phyloP scores from a whole-genome alignment of 2,113 vertebrate species.

The Mustelus asterias region DNA sequence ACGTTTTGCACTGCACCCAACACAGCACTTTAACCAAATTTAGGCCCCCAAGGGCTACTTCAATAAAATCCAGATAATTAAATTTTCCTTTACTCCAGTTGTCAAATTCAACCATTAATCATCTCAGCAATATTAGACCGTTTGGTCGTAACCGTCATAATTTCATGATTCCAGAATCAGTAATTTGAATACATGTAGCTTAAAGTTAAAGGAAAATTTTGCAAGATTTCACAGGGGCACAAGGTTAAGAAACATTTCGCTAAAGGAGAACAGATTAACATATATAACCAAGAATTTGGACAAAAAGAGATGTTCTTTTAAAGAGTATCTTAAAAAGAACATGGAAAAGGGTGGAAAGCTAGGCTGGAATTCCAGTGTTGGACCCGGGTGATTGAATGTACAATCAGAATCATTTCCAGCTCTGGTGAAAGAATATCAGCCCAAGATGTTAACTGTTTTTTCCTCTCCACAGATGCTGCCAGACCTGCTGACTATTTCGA shows the following conservation, averaged over 20 bases:
- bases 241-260: neutral
- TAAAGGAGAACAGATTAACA: neutral
- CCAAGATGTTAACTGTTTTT: too few relatives aligned
- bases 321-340: neutral
- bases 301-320: too few relatives aligned
- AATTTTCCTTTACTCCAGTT: neutral
- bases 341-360: too few relatives aligned
- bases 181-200: neutral
- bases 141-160: neutral
- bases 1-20: neutral
- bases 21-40: neutral
- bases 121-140: neutral
- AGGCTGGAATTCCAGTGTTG: neutral
- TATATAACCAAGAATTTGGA: neutral
- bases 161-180: neutral
- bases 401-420: neutral
- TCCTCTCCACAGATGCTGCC: too few relatives aligned
- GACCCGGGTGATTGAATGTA: neutral
- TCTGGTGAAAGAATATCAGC: too few relatives aligned
- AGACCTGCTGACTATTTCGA: too few relatives aligned
- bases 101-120: neutral
- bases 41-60: neutral
- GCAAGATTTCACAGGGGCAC: too few relatives aligned
- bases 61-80: neutral
- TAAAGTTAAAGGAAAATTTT: neutral